Conservation (phyloP, 92 coral and sea anemone species). For the Epizoanthus ramosus region DNA sequence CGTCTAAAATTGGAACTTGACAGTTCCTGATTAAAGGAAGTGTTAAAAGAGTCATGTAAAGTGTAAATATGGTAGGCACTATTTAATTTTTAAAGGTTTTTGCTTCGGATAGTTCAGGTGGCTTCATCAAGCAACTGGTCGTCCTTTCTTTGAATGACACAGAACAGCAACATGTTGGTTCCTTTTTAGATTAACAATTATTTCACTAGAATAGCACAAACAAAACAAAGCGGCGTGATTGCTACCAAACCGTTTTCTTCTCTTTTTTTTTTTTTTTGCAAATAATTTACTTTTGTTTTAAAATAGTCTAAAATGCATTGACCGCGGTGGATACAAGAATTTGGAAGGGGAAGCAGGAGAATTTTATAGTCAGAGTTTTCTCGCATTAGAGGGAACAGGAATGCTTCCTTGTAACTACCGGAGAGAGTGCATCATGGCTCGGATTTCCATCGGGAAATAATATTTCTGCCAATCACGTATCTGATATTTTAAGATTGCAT, state of each 20-base stretch:
- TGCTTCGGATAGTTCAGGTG: conserved; percentile 20
- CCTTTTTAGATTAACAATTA: conserved; percentile 35
- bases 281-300: neutral
- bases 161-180: conserved; percentile 16
- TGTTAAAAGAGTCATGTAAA: conserved; percentile 24
- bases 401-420: too few relatives aligned
- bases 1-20: conserved; percentile 14
- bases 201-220: conserved; percentile 13
- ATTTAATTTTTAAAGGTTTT: conserved; percentile 44
- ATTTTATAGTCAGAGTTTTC: neutral
- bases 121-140: neutral
- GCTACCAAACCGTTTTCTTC: neutral
- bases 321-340: neutral
- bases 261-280: neutral
- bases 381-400: neutral
- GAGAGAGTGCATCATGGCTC: too few relatives aligned
- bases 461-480: too few relatives aligned
- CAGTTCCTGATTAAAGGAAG: conserved; percentile 18
- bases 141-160: conserved; percentile 27
- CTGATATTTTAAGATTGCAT: too few relatives aligned
- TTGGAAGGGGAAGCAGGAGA: too few relatives aligned
- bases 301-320: too few relatives aligned
- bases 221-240: conserved; percentile 33
- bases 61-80: conserved; percentile 50
- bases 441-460: too few relatives aligned